Conservation (phyloP, 2,888 invertebrate genomes). For the Clitarchus hookeri region DNA sequence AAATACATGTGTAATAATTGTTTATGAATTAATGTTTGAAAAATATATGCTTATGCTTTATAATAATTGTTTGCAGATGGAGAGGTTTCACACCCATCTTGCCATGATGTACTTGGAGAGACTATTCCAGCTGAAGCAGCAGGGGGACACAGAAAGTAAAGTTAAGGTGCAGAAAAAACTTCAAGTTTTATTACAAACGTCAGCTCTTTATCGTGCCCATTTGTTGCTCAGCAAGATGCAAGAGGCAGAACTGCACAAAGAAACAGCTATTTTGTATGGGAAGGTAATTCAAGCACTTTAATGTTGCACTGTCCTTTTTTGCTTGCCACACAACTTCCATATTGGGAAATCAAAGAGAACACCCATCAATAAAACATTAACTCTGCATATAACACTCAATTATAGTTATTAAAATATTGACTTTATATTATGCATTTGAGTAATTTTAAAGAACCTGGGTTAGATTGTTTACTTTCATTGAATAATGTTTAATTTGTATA, state of each 20-base stretch:
- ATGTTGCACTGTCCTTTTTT: neutral
- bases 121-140: constrained; percentile 46
- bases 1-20: too few species aligned
- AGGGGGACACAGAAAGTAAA: constrained; percentile 35
- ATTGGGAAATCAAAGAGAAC: too few species aligned
- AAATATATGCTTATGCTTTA: constrained; percentile 16
- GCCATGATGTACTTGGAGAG: constrained; percentile 56
- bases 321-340: too few species aligned
- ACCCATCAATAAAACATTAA: too few species aligned
- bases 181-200: constrained; percentile 53
- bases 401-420: too few species aligned
- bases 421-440: too few species aligned
- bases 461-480: too few species aligned
- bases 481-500: too few species aligned
- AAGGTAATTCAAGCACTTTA: constrained; percentile 51
- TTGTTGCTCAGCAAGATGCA: constrained; percentile 55
- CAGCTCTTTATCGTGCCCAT: constrained; percentile 54
- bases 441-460: too few species aligned
- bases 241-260: constrained; percentile 55
- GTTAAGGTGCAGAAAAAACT: constrained; percentile 50
- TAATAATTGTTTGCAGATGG: constrained; percentile 51
- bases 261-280: constrained; percentile 59
- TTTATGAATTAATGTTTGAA: neutral
- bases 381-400: too few species aligned
- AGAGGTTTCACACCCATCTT: constrained; percentile 57